A percentile compares a stretch with the other conserved stretches of the same genome.
phyloP scores from a whole-genome alignment of 1,140 invertebrate species.

The Bombus polaris region DNA sequence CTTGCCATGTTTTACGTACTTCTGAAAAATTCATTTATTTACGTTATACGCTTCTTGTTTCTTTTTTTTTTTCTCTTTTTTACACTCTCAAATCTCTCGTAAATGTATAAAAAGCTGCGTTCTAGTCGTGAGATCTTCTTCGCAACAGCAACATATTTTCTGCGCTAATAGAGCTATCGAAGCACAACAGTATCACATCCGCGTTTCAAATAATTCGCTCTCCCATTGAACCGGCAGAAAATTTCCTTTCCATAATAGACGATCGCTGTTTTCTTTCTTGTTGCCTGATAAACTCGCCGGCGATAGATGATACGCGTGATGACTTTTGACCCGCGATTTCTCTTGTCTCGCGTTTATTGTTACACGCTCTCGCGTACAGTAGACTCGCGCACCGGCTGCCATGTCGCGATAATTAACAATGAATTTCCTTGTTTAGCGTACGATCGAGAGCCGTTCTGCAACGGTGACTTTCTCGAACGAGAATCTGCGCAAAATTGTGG shows the following conservation, averaged over 20 bases:
- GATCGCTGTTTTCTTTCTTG: not conserved
- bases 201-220: not conserved
- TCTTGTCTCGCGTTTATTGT: slow-evolving; percentile 16
- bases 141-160: too few relatives aligned
- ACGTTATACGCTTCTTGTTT: too few relatives aligned
- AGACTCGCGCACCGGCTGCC: not conserved
- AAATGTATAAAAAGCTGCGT: too few relatives aligned
- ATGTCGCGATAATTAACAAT: slow-evolving; percentile 29
- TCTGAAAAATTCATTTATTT: too few relatives aligned
- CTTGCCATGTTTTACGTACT: too few relatives aligned
- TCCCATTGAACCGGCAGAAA: not conserved
- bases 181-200: not conserved
- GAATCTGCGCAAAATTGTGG: not conserved
- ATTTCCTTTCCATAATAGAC: slow-evolving; percentile 8
- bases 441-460: not conserved
- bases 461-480: slow-evolving; percentile 16
- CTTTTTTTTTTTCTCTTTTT: rapidly evolving
- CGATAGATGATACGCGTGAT: slow-evolving; percentile 6
- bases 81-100: too few relatives aligned
- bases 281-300: slow-evolving; percentile 3
- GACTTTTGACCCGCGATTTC: slow-evolving; percentile 52
- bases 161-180: too few relatives aligned
- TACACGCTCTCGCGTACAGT: not conserved
- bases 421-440: slow-evolving; percentile 33
- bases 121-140: too few relatives aligned